Percentiles rank a stretch among this genome's conserved stretches.
Conservation (phyloP, 2,797 vertebrate genomes). For the Gadopsis marmoratus region DNA sequence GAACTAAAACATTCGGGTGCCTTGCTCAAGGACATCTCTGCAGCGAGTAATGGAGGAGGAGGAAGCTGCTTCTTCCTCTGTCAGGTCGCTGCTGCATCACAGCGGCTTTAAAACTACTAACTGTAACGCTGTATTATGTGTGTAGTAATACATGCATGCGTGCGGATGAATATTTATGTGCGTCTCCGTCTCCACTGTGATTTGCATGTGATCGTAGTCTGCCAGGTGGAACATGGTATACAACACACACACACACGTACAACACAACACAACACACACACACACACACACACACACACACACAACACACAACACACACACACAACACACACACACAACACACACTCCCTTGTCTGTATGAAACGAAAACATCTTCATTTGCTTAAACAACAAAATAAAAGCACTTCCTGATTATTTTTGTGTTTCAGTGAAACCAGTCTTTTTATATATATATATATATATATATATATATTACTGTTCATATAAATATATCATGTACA, state of each 20-base stretch:
- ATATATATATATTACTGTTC: too few relatives aligned
- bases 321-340: conserved; percentile 20
- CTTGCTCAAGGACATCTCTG: conserved; percentile 2
- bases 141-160: conserved; percentile 47
- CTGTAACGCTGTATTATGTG: conserved; percentile 13
- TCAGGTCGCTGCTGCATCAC: conserved; percentile 5
- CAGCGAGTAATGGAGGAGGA: background rate
- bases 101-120: conserved; percentile 16
- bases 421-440: too few relatives aligned
- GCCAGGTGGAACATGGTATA: conserved; percentile 57
- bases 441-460: too few relatives aligned
- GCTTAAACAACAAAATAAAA: background rate
- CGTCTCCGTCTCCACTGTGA: conserved; percentile 46
- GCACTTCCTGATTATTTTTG: background rate
- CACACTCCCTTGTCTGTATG: background rate
- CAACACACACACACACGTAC: conserved; percentile 23
- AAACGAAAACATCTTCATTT: conserved; percentile 9
- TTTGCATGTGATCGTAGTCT: conserved; percentile 65
- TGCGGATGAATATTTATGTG: conserved; percentile 66
- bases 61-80: background rate
- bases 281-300: conserved; percentile 21
- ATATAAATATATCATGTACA: too few relatives aligned
- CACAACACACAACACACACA: conserved; percentile 23
- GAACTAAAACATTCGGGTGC: background rate
- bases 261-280: conserved; percentile 27